Evolutionary conservation across 1,140 invertebrate species (phyloP).

Genomic region (Coboldia fuscipes): DNA sequence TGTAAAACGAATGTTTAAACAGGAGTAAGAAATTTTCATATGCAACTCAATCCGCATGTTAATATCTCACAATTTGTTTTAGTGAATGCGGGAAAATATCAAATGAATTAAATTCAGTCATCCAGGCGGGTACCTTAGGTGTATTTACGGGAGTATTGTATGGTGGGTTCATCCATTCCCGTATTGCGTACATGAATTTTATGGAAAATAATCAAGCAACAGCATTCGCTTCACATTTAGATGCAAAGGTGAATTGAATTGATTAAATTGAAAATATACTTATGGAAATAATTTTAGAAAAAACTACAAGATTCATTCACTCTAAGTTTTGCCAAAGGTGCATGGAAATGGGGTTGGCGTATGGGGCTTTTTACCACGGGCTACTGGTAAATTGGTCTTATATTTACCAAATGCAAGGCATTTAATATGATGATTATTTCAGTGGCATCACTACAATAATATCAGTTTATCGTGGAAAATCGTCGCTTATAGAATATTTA

Average conservation of each 20-base stretch:
- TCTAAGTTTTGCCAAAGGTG: constrained; percentile 40
- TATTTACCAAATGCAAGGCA: background rate
- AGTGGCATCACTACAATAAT: constrained; percentile 35
- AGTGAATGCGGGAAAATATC: constrained; percentile 35
- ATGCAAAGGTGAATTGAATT: constrained; percentile 35
- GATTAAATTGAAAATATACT: constrained; percentile 2
- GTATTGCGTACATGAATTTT: constrained; percentile 36
- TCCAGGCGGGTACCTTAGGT: constrained; percentile 29
- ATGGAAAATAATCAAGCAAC: constrained; percentile 51
- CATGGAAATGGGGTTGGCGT: constrained; percentile 37
- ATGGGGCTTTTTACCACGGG: constrained; percentile 34
- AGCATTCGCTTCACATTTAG: constrained; percentile 34
- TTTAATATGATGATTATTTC: constrained; percentile 7
- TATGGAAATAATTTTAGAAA: constrained; percentile 24
- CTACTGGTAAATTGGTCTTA: constrained; percentile 30
- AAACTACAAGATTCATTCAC: constrained; percentile 40
- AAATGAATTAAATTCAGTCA: constrained; percentile 30
- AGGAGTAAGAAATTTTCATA: no score
- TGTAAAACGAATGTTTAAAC: no score
- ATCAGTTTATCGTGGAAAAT: constrained; percentile 37
- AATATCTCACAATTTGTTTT: constrained; percentile 13
- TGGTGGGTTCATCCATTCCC: constrained; percentile 35
- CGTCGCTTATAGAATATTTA: constrained; percentile 38
- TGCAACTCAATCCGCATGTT: no score
- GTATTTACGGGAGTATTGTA: constrained; percentile 31